Conservation (phyloP, 2,888 invertebrate genomes). For the Noctua fimbriata region DNA sequence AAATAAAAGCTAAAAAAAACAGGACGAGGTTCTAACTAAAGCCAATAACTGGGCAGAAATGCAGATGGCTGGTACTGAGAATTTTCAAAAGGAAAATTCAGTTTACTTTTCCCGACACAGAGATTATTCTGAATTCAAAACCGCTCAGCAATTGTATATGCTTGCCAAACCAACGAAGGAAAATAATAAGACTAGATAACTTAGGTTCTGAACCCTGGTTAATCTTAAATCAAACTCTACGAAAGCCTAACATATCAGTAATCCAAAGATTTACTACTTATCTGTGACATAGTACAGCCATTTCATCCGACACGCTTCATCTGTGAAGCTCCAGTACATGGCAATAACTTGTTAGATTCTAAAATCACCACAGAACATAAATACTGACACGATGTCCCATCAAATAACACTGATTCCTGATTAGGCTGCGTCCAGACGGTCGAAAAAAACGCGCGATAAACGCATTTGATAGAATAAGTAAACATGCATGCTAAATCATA, state of each 20-base stretch:
- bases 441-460: not conserved
- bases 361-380: constrained; percentile 24
- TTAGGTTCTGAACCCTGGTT: not conserved
- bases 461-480: not conserved
- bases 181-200: not conserved
- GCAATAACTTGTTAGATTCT: constrained; percentile 43
- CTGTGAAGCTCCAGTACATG: not conserved
- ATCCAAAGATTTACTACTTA: constrained; percentile 36
- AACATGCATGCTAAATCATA: constrained; percentile 10
- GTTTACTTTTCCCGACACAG: too few relatives aligned
- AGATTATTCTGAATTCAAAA: not conserved
- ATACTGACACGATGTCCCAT: constrained; percentile 19
- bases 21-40: not conserved
- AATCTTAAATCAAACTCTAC: not conserved
- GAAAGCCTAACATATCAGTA: not conserved
- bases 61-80: not conserved
- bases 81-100: not conserved
- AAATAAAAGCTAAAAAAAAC: not conserved
- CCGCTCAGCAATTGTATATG: not conserved
- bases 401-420: constrained; percentile 4
- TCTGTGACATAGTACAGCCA: not conserved
- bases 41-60: not conserved
- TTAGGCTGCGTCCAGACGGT: constrained; percentile 20
- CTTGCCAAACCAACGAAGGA: not conserved
- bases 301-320: constrained; percentile 27